Conservation (phyloP, 1,140 invertebrate species). For the Asobara japonica region DNA sequence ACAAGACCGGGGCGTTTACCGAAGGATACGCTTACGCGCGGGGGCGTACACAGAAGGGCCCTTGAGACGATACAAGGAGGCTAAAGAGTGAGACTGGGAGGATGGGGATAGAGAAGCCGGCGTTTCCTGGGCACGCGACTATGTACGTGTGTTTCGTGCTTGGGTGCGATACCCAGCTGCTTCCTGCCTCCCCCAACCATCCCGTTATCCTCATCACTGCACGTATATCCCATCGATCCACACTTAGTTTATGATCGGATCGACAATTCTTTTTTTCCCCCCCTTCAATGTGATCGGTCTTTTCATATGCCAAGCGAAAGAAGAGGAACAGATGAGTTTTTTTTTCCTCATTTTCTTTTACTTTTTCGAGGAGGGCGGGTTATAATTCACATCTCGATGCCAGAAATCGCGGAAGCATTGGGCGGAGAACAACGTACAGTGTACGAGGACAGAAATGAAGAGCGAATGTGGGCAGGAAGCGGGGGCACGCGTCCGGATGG, state of each 20-base stretch:
- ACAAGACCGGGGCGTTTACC: constrained; percentile 9
- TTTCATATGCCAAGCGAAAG: background rate
- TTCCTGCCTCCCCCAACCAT: constrained; percentile 43
- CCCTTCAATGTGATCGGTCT: constrained; percentile 34
- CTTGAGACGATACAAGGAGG: constrained; percentile 27
- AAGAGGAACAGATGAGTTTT: background rate
- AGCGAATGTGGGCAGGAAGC: constrained; percentile 36
- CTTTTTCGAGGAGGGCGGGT: background rate
- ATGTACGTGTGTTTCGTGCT: constrained; percentile 2
- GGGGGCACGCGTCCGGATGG: constrained; percentile 55
- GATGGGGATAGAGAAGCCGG: constrained; percentile 6
- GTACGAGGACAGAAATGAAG: constrained; percentile 34
- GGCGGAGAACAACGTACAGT: constrained; percentile 14
- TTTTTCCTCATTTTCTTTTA: background rate
- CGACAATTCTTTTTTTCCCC: background rate
- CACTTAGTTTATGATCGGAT: constrained; percentile 22
- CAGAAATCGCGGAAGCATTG: constrained; percentile 28
- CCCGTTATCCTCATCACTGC: constrained; percentile 23
- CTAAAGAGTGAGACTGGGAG: background rate
- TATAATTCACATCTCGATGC: constrained; percentile 26
- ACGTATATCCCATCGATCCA: constrained; percentile 6
- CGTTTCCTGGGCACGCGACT: constrained; percentile 40
- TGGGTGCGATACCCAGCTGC: constrained; percentile 45
- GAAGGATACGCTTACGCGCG: constrained; percentile 23
- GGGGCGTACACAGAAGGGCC: constrained; percentile 31